Evolutionary conservation across 2,113 vertebrate species (phyloP).

Genomic region (Gila orcuttii): DNA sequence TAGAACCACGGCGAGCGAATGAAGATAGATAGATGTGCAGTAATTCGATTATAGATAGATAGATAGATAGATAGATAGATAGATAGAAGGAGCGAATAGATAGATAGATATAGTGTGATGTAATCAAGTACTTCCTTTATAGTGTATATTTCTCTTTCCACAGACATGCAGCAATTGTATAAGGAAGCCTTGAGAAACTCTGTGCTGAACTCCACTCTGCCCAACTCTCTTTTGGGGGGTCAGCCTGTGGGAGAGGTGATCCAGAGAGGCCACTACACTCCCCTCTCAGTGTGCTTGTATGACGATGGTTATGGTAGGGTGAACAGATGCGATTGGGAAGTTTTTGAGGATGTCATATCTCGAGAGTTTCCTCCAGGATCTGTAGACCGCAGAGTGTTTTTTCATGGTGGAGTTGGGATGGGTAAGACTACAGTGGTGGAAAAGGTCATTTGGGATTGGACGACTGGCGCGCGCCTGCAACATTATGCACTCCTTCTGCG

Average conservation of each 20-base stretch:
- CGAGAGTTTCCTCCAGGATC: slow-evolving; percentile 41
- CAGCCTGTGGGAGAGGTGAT: slow-evolving; percentile 60
- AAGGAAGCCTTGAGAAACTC: slow-evolving; percentile 55
- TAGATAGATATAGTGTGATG: neutral
- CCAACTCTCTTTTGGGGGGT: slow-evolving; percentile 63
- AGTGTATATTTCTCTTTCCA: neutral
- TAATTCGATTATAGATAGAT: too few relatives aligned
- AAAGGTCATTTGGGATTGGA: slow-evolving; percentile 72
- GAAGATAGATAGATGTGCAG: too few relatives aligned
- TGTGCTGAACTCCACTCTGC: slow-evolving; percentile 45
- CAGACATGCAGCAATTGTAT: slow-evolving; percentile 62
- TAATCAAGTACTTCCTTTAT: neutral
- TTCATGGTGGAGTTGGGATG: slow-evolving; percentile 71
- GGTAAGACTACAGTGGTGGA: slow-evolving; percentile 76
- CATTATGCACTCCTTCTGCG: slow-evolving; percentile 67
- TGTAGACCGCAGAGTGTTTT: slow-evolving; percentile 47
- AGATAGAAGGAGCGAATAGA: too few relatives aligned
- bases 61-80: too few relatives aligned
- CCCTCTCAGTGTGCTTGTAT: slow-evolving; percentile 27
- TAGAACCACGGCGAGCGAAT: too few relatives aligned
- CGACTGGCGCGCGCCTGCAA: slow-evolving; percentile 60
- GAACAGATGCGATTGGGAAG: neutral
- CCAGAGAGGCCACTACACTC: slow-evolving; percentile 56
- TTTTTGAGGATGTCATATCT: slow-evolving; percentile 50
- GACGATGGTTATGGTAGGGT: neutral